These are phyloP conservation scores for Pterostichus madidus DNA, from an alignment of 2,888 invertebrate species.

Conservation along the genomic window DNA sequence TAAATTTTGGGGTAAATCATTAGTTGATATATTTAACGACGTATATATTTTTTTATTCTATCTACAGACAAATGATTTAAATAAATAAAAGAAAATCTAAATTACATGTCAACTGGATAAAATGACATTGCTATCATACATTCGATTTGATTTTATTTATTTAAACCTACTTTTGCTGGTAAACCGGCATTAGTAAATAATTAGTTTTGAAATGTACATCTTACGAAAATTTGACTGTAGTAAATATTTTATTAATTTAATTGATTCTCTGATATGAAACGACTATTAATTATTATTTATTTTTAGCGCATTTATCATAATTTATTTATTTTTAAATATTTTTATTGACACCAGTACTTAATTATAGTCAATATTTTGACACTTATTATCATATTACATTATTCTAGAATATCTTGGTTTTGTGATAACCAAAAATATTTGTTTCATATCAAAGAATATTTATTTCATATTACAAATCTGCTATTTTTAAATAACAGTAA, in stretches of 20 bases:
- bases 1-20: no score
- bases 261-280: neutral
- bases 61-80: no score
- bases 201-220: no score
- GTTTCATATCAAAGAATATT: conserved; percentile 34
- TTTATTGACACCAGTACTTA: neutral
- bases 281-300: neutral
- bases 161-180: no score
- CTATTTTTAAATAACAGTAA: conserved; percentile 38
- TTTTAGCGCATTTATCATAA: neutral
- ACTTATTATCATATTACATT: neutral
- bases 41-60: no score
- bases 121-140: no score
- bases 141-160: no score
- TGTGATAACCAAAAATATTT: conserved; percentile 11
- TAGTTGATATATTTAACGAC: no score
- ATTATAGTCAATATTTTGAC: neutral
- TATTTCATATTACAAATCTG: conserved; percentile 36
- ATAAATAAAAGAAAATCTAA: no score
- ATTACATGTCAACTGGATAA: no score
- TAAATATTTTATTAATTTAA: neutral
- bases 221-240: no score
- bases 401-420: neutral
- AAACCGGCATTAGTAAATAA: no score
- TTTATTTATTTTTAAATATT: neutral